phyloP scores from a whole-genome alignment of 92 coral and sea anemone genomes.

The Actinernus sp. region DNA sequence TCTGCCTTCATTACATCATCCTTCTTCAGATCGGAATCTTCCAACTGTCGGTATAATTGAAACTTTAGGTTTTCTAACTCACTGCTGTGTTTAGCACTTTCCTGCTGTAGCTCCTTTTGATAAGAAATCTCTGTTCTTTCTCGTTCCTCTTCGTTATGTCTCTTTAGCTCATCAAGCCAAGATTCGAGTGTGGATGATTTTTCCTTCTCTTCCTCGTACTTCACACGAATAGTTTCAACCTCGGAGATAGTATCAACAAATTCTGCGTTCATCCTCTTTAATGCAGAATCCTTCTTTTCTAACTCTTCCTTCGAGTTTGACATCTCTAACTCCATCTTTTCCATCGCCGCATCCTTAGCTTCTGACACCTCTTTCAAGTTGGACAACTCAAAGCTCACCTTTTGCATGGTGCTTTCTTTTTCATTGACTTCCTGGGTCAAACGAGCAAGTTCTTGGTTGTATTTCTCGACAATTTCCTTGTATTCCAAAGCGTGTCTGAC shows the following conservation, averaged over 20 bases:
- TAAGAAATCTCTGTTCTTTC: constrained; percentile 70
- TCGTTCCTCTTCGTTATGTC: constrained; percentile 58
- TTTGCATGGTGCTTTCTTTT: constrained; percentile 23
- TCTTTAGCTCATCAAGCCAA: constrained; percentile 51
- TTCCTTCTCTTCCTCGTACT: constrained; percentile 60
- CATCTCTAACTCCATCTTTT: constrained; percentile 21
- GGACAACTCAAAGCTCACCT: neutral
- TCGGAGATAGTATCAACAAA: constrained; percentile 38
- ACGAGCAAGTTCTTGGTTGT: constrained; percentile 60
- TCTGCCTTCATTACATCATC: constrained; percentile 68
- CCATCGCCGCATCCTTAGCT: constrained; percentile 32
- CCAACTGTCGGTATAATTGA: constrained; percentile 59
- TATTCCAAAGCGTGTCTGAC: constrained; percentile 47
- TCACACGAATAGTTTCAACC: constrained; percentile 36
- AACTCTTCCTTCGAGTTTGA: constrained; percentile 10
- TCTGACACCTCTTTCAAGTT: constrained; percentile 8
- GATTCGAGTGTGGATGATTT: constrained; percentile 47
- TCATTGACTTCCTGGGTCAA: constrained; percentile 57
- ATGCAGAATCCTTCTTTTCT: constrained; percentile 21
- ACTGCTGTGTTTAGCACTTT: constrained; percentile 53
- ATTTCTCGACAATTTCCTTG: constrained; percentile 57
- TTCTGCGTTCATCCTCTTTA: constrained; percentile 42
- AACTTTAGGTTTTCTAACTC: constrained; percentile 69
- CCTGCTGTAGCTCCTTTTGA: constrained; percentile 67
- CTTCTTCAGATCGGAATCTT: constrained; percentile 65